Base-by-base conservation (phyloP, 2,888 invertebrate genomes). In the Zootermopsis nevadensis region DNA sequence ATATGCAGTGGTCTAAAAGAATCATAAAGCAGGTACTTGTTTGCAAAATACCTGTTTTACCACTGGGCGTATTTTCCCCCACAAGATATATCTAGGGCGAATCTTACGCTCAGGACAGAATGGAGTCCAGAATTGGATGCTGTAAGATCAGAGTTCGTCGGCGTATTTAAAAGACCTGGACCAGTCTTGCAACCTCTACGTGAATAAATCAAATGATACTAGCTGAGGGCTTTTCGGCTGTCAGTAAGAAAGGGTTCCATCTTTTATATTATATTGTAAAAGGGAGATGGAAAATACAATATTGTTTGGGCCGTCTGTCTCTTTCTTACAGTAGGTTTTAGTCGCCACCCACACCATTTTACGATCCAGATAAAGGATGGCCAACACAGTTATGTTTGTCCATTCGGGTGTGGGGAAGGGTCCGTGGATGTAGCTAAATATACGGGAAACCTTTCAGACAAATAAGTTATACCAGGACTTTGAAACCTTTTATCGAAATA, bases 401-500 rank as follows among this genome's bases (percentile, higher is more conserved):
- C 83, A 77, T 74, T 74, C 33, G 27, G 22, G 33, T 38, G 24
- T 38, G 35, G 72, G 33, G 30, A 81, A 48, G 27, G 48, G 22
- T 31, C 30, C 30, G 15, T 66, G 33, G 80, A 35, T 76, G 60
- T 33, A 82, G 77, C 30, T n/a, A 83, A 84, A 85, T 85, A 83
- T 85, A 84, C 83, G 84, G 82, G 83, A 84, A 85, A 85, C 85
- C 85, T 85, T 85, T 85, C 85, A 85, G 85, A 85, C 85, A 85
- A 85, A 85, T 85, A 85, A 84, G 83, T 85, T 85, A 85, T 84
- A 85, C 81, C 84, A 84, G 83, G 83, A 85, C 82, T 85, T 85
- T 83, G 83, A 84, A 85, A 85, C 85, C 85, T 85, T 85, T 85
- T 85, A 85, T 85, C 85, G 85, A 85, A 85, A 85, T 85, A 85